Conservation (phyloP, 2,888 invertebrate species). For the Lasioglossum lativentre region DNA sequence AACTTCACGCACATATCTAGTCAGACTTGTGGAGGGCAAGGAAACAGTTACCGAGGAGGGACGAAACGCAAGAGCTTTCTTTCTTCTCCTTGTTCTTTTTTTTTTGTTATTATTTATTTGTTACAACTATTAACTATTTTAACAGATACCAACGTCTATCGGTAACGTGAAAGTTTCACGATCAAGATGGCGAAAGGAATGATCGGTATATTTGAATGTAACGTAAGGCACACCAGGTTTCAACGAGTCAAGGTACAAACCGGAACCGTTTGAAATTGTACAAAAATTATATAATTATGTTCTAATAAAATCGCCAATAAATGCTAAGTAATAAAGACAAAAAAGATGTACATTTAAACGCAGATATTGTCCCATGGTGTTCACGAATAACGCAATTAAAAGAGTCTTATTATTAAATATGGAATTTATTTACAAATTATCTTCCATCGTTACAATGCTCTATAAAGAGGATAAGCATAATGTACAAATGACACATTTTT, state of each 20-base stretch:
- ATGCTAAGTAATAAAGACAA: conserved; percentile 54
- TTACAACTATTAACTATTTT: conserved; percentile 78
- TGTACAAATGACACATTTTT: conserved; percentile 68
- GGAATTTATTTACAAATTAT: conserved; percentile 83
- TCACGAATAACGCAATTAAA: not conserved
- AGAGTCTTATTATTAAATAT: conserved; percentile 78
- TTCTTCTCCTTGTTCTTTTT: conserved; percentile 75
- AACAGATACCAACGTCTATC: conserved; percentile 44
- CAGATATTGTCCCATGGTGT: conserved; percentile 3
- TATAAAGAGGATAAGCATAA: conserved; percentile 63
- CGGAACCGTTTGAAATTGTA: conserved; percentile 63
- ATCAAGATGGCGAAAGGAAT: conserved; percentile 41
- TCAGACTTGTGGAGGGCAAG: conserved; percentile 62
- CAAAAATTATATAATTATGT: conserved; percentile 67
- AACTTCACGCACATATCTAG: conserved; percentile 66
- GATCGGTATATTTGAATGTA: conserved; percentile 47
- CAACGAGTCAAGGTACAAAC: conserved; percentile 55
- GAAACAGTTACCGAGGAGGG: conserved; percentile 48
- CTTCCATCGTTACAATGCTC: conserved; percentile 70
- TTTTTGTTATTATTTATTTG: conserved; percentile 83
- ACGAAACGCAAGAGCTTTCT: conserved; percentile 66
- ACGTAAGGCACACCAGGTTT: conserved; percentile 40
- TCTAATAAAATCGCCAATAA: conserved; percentile 69
- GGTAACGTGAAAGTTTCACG: conserved; percentile 27
- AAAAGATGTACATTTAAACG: conserved; percentile 14